These are phyloP conservation scores for Sapajus apella DNA, from an alignment of 2,113 vertebrate species.

Conservation along the genomic window DNA sequence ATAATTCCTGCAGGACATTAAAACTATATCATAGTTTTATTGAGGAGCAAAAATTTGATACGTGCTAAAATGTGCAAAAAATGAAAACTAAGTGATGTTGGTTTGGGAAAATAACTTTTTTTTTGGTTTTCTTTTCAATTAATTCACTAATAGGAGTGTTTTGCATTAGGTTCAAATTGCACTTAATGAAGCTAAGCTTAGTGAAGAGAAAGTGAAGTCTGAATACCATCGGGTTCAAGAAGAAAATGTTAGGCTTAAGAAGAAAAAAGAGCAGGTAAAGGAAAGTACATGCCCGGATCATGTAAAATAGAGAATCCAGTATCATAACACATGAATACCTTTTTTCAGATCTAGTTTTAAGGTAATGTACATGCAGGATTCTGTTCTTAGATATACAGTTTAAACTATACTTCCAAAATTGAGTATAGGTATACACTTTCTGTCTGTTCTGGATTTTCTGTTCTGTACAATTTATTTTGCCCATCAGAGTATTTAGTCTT, in stretches of 20 bases:
- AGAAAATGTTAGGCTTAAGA: constrained; percentile 89
- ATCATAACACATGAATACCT: background rate
- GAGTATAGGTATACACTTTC: background rate
- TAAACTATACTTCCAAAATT: background rate
- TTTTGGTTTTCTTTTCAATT: too few relatives aligned
- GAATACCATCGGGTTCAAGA: constrained; percentile 89
- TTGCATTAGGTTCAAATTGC: constrained; percentile 88
- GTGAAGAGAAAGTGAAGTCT: constrained; percentile 92
- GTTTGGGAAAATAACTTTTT: too few relatives aligned
- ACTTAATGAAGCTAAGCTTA: constrained; percentile 93
- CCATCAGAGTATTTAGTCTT: background rate
- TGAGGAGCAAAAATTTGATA: too few relatives aligned
- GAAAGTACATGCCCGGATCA: background rate
- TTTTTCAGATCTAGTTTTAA: constrained; percentile 8
- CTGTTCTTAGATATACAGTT: background rate
- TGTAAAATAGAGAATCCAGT: background rate
- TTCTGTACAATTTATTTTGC: background rate
- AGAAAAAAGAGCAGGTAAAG: constrained; percentile 91
- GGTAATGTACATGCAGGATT: background rate
- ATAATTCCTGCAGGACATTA: background rate
- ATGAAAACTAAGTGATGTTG: too few relatives aligned
- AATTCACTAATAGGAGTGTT: constrained; percentile 20
- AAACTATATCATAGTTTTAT: background rate
- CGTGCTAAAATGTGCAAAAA: too few relatives aligned
- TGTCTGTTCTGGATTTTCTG: background rate